phyloP scores from a whole-genome alignment of 2,888 invertebrate species.

The Seira musarum region DNA sequence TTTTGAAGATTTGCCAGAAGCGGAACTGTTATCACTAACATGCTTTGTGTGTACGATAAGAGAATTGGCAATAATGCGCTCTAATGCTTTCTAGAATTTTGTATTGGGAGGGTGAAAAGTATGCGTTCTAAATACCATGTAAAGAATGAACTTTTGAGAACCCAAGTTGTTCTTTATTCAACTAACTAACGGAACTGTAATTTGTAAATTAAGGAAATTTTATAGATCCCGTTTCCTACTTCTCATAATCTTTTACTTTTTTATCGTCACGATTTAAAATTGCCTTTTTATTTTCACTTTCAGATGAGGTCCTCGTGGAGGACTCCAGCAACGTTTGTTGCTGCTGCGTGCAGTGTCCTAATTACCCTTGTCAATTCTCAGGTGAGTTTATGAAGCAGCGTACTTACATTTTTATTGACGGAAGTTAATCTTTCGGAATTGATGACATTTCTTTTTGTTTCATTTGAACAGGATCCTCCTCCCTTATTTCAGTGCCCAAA shows the following conservation, averaged over 20 bases:
- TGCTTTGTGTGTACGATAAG: too few species aligned
- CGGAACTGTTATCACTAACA: constrained; percentile 33
- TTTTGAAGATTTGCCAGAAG: constrained; percentile 31
- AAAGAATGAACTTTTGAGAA: neutral
- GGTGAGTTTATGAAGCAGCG: constrained; percentile 38
- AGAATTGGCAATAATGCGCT: too few species aligned
- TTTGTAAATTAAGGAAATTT: neutral
- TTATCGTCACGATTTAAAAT: neutral
- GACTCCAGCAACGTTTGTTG: constrained; percentile 63
- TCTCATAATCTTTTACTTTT: too few species aligned
- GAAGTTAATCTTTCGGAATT: too few species aligned
- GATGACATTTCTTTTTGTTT: constrained; percentile 21
- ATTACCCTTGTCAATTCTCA: constrained; percentile 64
- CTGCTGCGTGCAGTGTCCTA: constrained; percentile 61
- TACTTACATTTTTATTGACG: neutral
- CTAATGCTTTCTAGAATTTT: too few species aligned
- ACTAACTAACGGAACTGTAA: neutral
- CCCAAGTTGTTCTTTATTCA: too few species aligned
- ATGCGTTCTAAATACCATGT: constrained; percentile 13
- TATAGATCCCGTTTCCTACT: neutral
- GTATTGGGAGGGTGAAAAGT: too few species aligned
- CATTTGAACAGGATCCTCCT: constrained; percentile 66
- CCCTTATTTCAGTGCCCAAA: constrained; percentile 70
- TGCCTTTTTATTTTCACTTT: constrained; percentile 43
- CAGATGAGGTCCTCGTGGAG: constrained; percentile 67